Percentiles rank a stretch among this genome's conserved stretches.
These are phyloP conservation scores for Meleagris gallopavo DNA, from an alignment of 2,113 vertebrate species.

Conservation along the genomic window DNA sequence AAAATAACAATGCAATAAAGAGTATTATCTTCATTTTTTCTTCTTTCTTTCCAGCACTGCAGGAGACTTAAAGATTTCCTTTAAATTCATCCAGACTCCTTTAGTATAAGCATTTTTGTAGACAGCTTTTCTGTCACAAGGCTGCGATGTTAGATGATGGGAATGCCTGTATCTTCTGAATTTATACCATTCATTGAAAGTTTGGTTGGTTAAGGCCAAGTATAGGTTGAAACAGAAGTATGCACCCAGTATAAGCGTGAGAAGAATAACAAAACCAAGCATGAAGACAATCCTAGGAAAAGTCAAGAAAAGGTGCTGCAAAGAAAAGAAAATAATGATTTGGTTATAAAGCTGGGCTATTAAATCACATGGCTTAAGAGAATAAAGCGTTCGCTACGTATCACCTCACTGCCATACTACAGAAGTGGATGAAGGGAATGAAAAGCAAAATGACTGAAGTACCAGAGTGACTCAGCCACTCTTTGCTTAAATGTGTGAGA, in stretches of 20 bases:
- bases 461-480: background rate
- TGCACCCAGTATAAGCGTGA: constrained; percentile 85
- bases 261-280: constrained; percentile 89
- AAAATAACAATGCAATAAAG: background rate
- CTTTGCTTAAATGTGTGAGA: background rate
- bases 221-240: constrained; percentile 88
- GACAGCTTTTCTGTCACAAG: background rate
- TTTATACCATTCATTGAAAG: constrained; percentile 92
- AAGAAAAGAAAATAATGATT: background rate
- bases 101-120: constrained; percentile 82
- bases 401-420: too few relatives aligned
- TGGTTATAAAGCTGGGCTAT: background rate
- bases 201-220: constrained; percentile 89
- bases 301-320: constrained; percentile 92
- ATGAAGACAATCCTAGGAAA: constrained; percentile 93
- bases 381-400: background rate
- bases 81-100: constrained; percentile 84
- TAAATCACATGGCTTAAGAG: fast-evolving
- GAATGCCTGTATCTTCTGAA: constrained; percentile 63
- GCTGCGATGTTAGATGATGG: background rate
- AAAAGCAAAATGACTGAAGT: too few relatives aligned
- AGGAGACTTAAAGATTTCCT: constrained; percentile 85
- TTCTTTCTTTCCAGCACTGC: constrained; percentile 66
- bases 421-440: too few relatives aligned
- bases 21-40: background rate